A percentile compares a stretch with the other conserved stretches of the same genome.
Conservation (phyloP, 2,797 vertebrate species). For the Xerus rutilus region DNA sequence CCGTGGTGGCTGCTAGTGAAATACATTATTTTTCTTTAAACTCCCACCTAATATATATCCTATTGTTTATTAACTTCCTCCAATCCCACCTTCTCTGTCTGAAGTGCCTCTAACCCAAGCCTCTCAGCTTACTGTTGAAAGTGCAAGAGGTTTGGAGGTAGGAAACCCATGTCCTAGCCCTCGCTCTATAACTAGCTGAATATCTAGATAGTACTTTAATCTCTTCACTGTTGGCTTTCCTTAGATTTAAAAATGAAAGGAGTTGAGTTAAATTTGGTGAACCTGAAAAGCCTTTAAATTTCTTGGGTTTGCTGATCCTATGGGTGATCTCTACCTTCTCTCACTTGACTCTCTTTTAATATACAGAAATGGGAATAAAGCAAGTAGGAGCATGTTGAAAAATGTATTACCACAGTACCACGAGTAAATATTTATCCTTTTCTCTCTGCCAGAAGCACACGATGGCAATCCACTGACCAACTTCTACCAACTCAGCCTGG, state of each 20-base stretch:
- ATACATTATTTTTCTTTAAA: neutral
- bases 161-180: neutral
- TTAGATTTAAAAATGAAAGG: conserved; percentile 6
- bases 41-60: neutral
- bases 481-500: conserved; percentile 76
- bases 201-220: neutral
- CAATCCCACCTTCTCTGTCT: neutral
- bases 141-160: neutral
- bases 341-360: neutral
- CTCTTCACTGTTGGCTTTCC: neutral
- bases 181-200: neutral
- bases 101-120: neutral
- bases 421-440: conserved; percentile 10
- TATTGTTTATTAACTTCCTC: neutral
- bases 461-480: conserved; percentile 53
- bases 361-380: neutral
- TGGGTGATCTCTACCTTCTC: neutral
- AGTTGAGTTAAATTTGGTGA: neutral
- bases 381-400: neutral
- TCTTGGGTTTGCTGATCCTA: neutral
- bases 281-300: neutral
- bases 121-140: neutral
- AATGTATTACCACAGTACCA: neutral
- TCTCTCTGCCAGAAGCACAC: neutral
- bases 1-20: neutral